These are phyloP conservation scores for Tragopan temminckii DNA, from an alignment of 2,797 vertebrate species.

Conservation along the genomic window DNA sequence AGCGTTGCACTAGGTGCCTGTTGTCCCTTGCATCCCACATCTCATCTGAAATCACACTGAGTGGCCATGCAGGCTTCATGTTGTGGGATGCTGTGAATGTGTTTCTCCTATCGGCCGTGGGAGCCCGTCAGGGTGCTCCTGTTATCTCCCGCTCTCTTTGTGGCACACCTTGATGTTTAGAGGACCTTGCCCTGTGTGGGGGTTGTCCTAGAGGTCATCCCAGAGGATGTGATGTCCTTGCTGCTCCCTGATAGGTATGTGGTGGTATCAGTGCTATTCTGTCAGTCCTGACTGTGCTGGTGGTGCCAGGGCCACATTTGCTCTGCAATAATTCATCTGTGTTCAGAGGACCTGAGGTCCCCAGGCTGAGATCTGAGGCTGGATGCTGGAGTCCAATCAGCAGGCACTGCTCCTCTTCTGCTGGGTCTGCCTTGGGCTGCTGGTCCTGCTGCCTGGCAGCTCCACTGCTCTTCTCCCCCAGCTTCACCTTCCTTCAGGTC, in stretches of 20 bases:
- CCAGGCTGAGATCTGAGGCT: background rate
- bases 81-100: background rate
- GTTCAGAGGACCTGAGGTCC: background rate
- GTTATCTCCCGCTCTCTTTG: background rate
- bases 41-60: background rate
- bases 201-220: background rate
- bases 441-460: background rate
- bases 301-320: background rate
- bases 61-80: background rate
- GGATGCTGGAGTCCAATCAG: background rate
- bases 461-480: background rate
- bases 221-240: background rate
- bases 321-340: background rate
- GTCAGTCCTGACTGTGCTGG: background rate
- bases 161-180: background rate
- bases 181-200: background rate
- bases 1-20: background rate
- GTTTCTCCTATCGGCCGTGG: accelerated
- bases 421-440: background rate
- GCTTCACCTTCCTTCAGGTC: background rate
- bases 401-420: background rate
- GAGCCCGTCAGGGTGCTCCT: background rate
- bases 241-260: background rate
- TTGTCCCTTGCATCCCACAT: background rate
- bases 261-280: background rate